These are phyloP conservation scores for Tetranychus truncatus DNA, from an alignment of 2,888 invertebrate species.

Conservation along the genomic window DNA sequence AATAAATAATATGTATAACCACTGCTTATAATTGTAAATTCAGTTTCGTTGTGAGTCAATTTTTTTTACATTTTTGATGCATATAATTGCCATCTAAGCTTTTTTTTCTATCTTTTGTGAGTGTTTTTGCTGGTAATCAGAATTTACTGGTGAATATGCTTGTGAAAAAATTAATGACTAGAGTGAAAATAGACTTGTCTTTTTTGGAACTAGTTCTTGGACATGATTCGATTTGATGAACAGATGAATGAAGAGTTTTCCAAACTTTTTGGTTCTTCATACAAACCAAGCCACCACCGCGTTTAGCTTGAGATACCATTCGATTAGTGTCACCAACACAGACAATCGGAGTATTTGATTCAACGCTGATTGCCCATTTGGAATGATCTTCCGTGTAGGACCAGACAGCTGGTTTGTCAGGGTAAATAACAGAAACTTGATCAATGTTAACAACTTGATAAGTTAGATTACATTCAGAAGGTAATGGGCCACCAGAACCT, in stretches of 20 bases:
- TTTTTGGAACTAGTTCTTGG: background rate
- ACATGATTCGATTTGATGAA: constrained; percentile 34
- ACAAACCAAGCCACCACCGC: constrained; percentile 74
- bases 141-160: background rate
- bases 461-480: constrained; percentile 31
- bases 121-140: background rate
- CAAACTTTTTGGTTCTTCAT: constrained; percentile 38
- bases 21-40: too few relatives aligned
- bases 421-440: constrained; percentile 12
- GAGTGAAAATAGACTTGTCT: background rate
- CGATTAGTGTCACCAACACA: constrained; percentile 37
- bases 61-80: constrained; percentile 44
- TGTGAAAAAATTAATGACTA: background rate
- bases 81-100: constrained; percentile 15
- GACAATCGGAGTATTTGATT: constrained; percentile 28
- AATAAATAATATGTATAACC: too few relatives aligned
- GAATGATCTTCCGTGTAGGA: constrained; percentile 29
- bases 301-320: constrained; percentile 44
- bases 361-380: constrained; percentile 30
- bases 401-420: constrained; percentile 14
- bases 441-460: constrained; percentile 28
- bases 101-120: background rate
- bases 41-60: too few relatives aligned
- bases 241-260: constrained; percentile 10
- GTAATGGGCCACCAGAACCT: constrained; percentile 30